phyloP scores from a whole-genome alignment of 2,888 invertebrate species.

The Ophion costatus region DNA sequence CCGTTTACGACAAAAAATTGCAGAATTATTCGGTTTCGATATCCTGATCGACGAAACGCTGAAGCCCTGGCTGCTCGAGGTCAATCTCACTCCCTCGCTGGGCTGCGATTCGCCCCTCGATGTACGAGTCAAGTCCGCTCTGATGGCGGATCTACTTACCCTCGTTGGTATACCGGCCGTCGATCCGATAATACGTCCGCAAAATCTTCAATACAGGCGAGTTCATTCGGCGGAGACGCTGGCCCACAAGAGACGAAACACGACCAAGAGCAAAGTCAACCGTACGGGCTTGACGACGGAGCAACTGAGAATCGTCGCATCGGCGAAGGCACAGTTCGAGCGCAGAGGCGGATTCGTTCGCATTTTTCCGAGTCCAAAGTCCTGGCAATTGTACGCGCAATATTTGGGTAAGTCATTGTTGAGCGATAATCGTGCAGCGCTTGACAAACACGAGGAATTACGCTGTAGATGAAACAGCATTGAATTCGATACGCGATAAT shows the following conservation, averaged over 20 bases:
- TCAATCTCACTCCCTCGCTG: constrained; percentile 96
- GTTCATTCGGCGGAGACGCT: constrained; percentile 90
- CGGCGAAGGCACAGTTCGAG: constrained; percentile 91
- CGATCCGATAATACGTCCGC: constrained; percentile 87
- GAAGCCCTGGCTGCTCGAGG: constrained; percentile 98
- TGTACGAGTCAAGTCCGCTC: constrained; percentile 95
- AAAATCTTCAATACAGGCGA: constrained; percentile 86
- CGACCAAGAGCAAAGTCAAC: constrained; percentile 81
- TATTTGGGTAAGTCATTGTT: constrained; percentile 87
- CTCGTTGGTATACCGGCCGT: constrained; percentile 94
- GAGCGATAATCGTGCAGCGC: neutral
- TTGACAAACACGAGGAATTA: neutral
- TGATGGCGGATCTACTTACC: constrained; percentile 96
- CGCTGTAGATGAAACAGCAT: neutral
- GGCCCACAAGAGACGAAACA: constrained; percentile 79
- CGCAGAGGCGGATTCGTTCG: constrained; percentile 94
- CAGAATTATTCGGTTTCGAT: constrained; percentile 97
- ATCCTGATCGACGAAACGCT: constrained; percentile 95
- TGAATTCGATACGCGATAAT: neutral
- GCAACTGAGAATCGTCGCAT: constrained; percentile 90
- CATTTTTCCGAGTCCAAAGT: constrained; percentile 95
- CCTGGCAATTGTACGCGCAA: constrained; percentile 93
- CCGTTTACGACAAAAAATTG: constrained; percentile 70
- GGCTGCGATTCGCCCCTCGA: constrained; percentile 97
- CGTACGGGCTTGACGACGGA: constrained; percentile 88